These are phyloP conservation scores for Corythaixoides concolor DNA, from an alignment of 2,113 vertebrate genomes.

Conservation along the genomic window DNA sequence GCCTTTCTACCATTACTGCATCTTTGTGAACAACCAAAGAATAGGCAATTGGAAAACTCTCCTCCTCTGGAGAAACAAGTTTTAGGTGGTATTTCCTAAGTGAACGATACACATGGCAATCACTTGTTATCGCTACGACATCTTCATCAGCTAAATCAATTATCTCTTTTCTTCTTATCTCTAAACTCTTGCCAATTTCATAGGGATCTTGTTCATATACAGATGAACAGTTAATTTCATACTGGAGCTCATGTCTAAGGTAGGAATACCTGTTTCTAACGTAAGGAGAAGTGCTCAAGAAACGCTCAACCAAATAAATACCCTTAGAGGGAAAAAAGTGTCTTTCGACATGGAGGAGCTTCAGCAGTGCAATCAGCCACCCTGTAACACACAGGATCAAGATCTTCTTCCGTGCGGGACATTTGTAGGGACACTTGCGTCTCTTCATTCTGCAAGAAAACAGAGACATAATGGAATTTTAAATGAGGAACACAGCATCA, in stretches of 20 bases:
- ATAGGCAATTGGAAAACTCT: conserved; percentile 86
- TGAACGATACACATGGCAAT: conserved; percentile 76
- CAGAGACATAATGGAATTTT: not conserved
- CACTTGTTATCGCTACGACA: conserved; percentile 74
- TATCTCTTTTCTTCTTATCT: conserved; percentile 76
- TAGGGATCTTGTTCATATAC: conserved; percentile 87
- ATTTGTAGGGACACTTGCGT: conserved; percentile 71
- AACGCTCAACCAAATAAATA: conserved; percentile 79
- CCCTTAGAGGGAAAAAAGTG: conserved; percentile 64
- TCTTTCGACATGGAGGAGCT: conserved; percentile 69
- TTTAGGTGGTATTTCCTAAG: conserved; percentile 79
- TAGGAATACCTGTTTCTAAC: conserved; percentile 64
- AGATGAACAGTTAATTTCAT: conserved; percentile 81
- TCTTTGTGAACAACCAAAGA: conserved; percentile 94
- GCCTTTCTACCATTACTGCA: conserved; percentile 89
- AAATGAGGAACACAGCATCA: not conserved
- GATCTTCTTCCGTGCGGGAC: conserved; percentile 55
- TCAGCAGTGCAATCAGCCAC: conserved; percentile 76
- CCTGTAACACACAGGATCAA: conserved; percentile 67
- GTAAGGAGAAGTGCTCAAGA: conserved; percentile 69
- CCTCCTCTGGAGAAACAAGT: conserved; percentile 78
- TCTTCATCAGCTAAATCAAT: conserved; percentile 82
- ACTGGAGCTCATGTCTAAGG: conserved; percentile 16
- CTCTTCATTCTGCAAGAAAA: conserved; percentile 83
- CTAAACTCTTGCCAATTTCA: conserved; percentile 88